Evolutionary conservation across 1,140 invertebrate genomes (phyloP), one percentile per base, ranked within the genome.

Genomic region (Zaprionus vittiger): DNA sequence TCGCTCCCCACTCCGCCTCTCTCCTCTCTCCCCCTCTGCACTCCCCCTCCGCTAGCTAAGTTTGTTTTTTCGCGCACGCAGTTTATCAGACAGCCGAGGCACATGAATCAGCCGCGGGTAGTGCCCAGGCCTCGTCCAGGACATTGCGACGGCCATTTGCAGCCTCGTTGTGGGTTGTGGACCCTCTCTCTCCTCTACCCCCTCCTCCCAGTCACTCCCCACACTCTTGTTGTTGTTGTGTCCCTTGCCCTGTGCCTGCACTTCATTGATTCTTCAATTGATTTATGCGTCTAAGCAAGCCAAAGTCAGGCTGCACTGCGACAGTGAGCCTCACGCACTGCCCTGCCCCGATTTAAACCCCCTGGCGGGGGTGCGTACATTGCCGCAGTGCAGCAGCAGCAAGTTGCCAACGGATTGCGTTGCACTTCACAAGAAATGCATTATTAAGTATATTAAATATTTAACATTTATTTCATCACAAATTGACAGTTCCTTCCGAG

Each of bases 241-340:
- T 20, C 14, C 12, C 52, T 26, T 66, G 61, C 73, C 54, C 52
- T 74, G 70, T 56, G 78, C 70, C 75, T 78, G 70, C 75, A 74
- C 78, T 80, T 80, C 78, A 80, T 80, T 80, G 75, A 80, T 80
- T 80, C 75, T 78, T 78, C 78, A 77, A 66, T 74, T 80, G 78
- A 80, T 80, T 80, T 80, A 80, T 80, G 75, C 75, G 70, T 80
- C 78, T 77, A 80, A 78, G 75, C 70, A 63, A 52, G 47, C 49
- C 65, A 66, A 66, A 49, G 64, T 31, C 34, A 52, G 41, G 12
- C 59, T 72, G 77, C 70, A 60, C 44, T 68, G 67, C 73, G 55
- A n/a, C 67, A 70, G n/a, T n/a, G n/a, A 9, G n/a, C 41, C n/a
- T 9, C 7, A 47, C 44, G 61, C 37, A 63, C 66, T 63, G 66